phyloP scores from a whole-genome alignment of 1,140 invertebrate genomes.

The Tetragonula clypearis region DNA sequence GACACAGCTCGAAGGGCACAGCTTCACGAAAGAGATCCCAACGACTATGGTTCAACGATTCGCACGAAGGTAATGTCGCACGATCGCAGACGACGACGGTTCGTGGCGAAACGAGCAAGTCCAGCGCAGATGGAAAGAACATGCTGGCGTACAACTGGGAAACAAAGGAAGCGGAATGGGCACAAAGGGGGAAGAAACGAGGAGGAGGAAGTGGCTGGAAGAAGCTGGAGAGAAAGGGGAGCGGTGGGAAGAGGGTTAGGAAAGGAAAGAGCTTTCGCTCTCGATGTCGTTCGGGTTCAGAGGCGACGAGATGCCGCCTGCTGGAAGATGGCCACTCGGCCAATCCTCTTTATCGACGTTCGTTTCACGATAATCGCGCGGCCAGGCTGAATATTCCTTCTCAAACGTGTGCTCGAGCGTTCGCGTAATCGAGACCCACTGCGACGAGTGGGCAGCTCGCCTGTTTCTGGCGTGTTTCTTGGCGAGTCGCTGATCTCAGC shows the following conservation, averaged over 20 bases:
- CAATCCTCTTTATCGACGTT: constrained; percentile 53
- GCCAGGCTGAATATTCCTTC: constrained; percentile 35
- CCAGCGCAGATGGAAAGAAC: neutral
- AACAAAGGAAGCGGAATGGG: neutral
- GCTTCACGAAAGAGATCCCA: constrained; percentile 16
- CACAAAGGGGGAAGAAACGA: neutral
- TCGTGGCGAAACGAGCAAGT: neutral
- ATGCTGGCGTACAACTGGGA: neutral
- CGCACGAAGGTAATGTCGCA: neutral
- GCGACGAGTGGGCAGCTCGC: neutral
- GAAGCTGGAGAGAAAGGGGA: neutral
- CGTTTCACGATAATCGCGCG: constrained; percentile 35
- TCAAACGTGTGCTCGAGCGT: neutral
- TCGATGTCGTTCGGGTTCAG: constrained; percentile 56
- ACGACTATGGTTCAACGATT: constrained; percentile 56
- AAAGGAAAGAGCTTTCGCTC: constrained; percentile 57
- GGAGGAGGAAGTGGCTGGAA: neutral
- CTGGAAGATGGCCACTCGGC: constrained; percentile 56
- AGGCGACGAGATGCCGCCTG: constrained; percentile 43
- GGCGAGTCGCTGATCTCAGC: constrained; percentile 6
- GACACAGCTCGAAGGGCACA: constrained; percentile 45
- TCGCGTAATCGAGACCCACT: neutral
- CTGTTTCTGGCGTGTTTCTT: neutral
- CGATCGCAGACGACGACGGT: neutral
- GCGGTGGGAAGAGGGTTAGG: too few relatives aligned